phyloP scores from a whole-genome alignment of 2,797 vertebrate species.

The Taenioides sp. region DNA sequence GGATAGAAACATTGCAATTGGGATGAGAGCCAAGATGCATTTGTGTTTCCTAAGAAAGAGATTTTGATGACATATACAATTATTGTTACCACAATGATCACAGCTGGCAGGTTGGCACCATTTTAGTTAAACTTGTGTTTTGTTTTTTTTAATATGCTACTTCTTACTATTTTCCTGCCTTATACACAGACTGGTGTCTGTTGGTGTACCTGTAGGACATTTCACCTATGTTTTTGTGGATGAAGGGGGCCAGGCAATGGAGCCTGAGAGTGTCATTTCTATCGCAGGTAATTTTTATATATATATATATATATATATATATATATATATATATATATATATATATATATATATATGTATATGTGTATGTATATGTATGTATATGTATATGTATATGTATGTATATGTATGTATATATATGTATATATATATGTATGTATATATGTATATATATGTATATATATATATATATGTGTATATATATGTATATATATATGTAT shows the following conservation, averaged over 20 bases:
- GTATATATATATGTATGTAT: not conserved
- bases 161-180: constrained; percentile 1
- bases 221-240: constrained; percentile 94
- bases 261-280: constrained; percentile 84
- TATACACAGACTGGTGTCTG: constrained; percentile 80
- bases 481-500: too few relatives aligned
- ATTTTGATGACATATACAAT: constrained; percentile 78
- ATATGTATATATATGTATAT: not conserved
- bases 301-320: not conserved
- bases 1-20: constrained; percentile 86
- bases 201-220: constrained; percentile 78
- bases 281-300: constrained; percentile 81
- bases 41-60: constrained; percentile 75
- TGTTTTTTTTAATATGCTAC: not conserved
- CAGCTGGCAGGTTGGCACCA: constrained; percentile 85
- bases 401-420: accelerated
- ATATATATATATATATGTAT: not conserved
- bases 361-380: not conserved
- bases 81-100: constrained; percentile 86
- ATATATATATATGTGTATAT: not conserved
- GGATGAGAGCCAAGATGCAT: constrained; percentile 66
- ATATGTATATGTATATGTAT: not conserved
- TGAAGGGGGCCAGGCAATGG: constrained; percentile 87
- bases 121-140: not conserved
- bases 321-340: not conserved